phyloP scores from a whole-genome alignment of 2,888 invertebrate species.

The Limnephilus lunatus region DNA sequence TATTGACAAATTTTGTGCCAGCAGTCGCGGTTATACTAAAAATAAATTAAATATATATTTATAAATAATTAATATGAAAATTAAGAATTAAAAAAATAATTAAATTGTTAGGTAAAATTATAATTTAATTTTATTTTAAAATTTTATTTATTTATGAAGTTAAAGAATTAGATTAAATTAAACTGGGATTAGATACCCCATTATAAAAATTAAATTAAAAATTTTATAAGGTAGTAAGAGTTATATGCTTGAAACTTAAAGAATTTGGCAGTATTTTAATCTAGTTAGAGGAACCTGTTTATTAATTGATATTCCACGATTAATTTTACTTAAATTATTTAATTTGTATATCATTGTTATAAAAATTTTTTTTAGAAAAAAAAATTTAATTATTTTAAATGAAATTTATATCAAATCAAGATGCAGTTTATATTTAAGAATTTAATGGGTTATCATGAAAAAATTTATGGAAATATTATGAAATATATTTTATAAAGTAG shows the following conservation, averaged over 20 bases:
- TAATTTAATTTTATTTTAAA: slow-evolving; percentile 70
- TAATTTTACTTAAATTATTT: slow-evolving; percentile 74
- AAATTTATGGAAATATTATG: slow-evolving; percentile 78
- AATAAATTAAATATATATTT: slow-evolving; percentile 71
- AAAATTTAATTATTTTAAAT: slow-evolving; percentile 74
- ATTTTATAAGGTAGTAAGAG: slow-evolving; percentile 77
- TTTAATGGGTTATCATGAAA: slow-evolving; percentile 83
- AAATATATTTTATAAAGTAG: slow-evolving; percentile 78
- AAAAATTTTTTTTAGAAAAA: slow-evolving; percentile 72
- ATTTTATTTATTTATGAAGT: slow-evolving; percentile 68
- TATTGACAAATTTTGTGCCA: slow-evolving; percentile 67
- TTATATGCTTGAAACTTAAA: slow-evolving; percentile 82
- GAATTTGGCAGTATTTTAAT: slow-evolving; percentile 84
- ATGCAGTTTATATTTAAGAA: slow-evolving; percentile 82
- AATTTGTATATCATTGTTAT: slow-evolving; percentile 72
- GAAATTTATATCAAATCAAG: slow-evolving; percentile 82
- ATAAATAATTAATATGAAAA: slow-evolving; percentile 69
- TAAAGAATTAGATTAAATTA: slow-evolving; percentile 71
- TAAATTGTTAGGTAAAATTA: slow-evolving; percentile 78
- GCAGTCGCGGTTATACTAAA: no score
- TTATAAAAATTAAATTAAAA: slow-evolving; percentile 71
- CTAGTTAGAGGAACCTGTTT: slow-evolving; percentile 84
- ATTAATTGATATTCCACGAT: slow-evolving; percentile 83
- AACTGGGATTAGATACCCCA: slow-evolving; percentile 85
- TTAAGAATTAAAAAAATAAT: slow-evolving; percentile 70